phyloP scores from a whole-genome alignment of 2,797 vertebrate species.

The Gephyroberyx darwinii region DNA sequence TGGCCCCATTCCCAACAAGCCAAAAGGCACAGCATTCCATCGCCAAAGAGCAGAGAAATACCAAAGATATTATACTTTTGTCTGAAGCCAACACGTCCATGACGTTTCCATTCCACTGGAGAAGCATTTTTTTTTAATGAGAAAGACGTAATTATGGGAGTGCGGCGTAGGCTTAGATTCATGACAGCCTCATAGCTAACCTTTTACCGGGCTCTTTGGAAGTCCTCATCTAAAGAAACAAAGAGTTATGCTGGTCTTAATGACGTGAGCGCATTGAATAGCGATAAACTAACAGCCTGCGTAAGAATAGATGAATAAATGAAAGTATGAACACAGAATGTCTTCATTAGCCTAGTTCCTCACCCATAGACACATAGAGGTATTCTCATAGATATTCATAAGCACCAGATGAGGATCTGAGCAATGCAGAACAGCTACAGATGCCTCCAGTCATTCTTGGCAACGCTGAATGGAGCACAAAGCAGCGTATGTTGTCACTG shows the following conservation, averaged over 20 bases:
- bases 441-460: slow-evolving; percentile 77
- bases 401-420: slow-evolving; percentile 75
- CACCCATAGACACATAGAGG: slow-evolving; percentile 54
- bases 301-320: slow-evolving; percentile 31
- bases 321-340: slow-evolving; percentile 60
- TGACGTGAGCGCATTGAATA: slow-evolving; percentile 51
- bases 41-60: slow-evolving; percentile 59
- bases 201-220: slow-evolving; percentile 28
- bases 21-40: slow-evolving; percentile 72
- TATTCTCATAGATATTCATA: slow-evolving; percentile 77
- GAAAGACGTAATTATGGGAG: slow-evolving; percentile 42
- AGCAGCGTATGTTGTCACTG: slow-evolving; percentile 73
- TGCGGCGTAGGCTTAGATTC: slow-evolving; percentile 5
- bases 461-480: slow-evolving; percentile 70
- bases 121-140: slow-evolving; percentile 53
- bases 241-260: slow-evolving; percentile 38
- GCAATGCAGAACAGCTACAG: slow-evolving; percentile 71
- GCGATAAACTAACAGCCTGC: slow-evolving; percentile 43
- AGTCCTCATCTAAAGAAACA: slow-evolving; percentile 33
- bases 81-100: slow-evolving; percentile 57
- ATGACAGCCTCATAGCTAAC: slow-evolving; percentile 33
- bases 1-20: slow-evolving; percentile 72
- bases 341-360: slow-evolving; percentile 76
- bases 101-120: slow-evolving; percentile 35
- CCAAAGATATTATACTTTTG: slow-evolving; percentile 55